Evolutionary conservation across 2,888 invertebrate species (phyloP), one percentile per base, ranked within the genome.

Genomic region (Bibio marci): DNA sequence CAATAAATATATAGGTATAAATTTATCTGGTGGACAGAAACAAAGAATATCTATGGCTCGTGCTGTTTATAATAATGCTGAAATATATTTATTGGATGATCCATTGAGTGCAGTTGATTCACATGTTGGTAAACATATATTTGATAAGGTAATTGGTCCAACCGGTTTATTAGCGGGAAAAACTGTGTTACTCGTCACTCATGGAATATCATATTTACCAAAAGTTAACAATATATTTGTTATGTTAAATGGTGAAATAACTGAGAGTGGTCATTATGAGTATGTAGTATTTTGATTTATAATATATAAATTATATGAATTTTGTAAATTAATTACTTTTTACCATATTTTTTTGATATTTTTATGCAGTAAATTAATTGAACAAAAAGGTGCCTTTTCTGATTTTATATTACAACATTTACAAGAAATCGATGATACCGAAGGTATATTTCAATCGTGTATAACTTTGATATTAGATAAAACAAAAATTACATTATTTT

Each of bases 101-200:
- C 95, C 97, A 3, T 65, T 86, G 37, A 90, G 90, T 55, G 95
- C 95, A 5, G 95, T 97, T 2, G 97, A 97, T 61, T 79, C 90
- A 22, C 95, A 97, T 58, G 95, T 97, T 37, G 95, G 95, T 12
- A 92, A 91, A 64, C 94, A 94, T 57, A 90, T 97, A 52, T 97
- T 97, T 56, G 87, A 95, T 47, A 7, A 32, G 11, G 60, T 73
- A 18, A 75, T 97, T 44, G 88, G 92, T 26, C 80, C 85, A 1
- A 69, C 66, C 43, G 76, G 83, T 48, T 47, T 87, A n/a, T 62
- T 87, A 38, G 74, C 74, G 48, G 62, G 65, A 48, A 85, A 81
- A 66, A 94, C 95, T 0, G 71, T 95, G 43, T 64, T 98, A 35
- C 70, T 97, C 51, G 95, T 97, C 18, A 98, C 97, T 0, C 95